A percentile compares a stretch with the other conserved stretches of the same genome.
Evolutionary conservation across 2,113 vertebrate genomes (phyloP).

Genomic region (Hyla sarda): DNA sequence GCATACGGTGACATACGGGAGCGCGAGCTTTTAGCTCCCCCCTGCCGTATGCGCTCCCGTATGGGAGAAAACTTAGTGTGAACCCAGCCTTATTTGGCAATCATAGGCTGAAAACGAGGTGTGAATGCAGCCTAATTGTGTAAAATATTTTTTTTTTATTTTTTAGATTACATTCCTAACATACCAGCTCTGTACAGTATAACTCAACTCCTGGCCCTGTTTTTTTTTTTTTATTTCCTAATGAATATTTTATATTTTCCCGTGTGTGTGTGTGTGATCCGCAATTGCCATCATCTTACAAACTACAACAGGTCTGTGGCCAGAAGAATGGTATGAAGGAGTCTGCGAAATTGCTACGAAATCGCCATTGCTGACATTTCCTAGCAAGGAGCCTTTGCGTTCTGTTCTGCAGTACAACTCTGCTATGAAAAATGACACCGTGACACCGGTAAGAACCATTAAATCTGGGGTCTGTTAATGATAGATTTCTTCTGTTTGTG

Average conservation of each 20-base stretch:
- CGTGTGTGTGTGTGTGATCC: background rate
- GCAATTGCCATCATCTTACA: background rate
- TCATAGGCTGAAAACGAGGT: no score
- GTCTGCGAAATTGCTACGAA: constrained; percentile 97
- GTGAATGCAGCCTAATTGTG: no score
- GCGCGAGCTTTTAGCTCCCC: no score
- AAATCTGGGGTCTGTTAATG: background rate
- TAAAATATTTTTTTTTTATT: no score
- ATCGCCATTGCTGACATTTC: constrained; percentile 93
- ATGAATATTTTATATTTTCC: no score
- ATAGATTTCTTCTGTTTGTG: background rate
- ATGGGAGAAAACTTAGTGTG: no score
- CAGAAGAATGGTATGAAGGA: constrained; percentile 97
- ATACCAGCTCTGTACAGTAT: no score
- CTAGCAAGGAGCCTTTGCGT: constrained; percentile 93
- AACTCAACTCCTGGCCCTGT: background rate
- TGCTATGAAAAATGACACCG: constrained; percentile 95
- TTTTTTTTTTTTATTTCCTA: background rate
- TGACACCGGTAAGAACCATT: constrained; percentile 82
- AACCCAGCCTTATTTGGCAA: no score
- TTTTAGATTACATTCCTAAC: no score
- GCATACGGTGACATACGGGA: no score
- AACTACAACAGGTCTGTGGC: constrained; percentile 87
- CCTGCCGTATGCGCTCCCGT: no score
- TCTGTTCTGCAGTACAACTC: constrained; percentile 98